Evolutionary conservation across 2,113 vertebrate genomes (phyloP).

Genomic region (Lepus americanus): DNA sequence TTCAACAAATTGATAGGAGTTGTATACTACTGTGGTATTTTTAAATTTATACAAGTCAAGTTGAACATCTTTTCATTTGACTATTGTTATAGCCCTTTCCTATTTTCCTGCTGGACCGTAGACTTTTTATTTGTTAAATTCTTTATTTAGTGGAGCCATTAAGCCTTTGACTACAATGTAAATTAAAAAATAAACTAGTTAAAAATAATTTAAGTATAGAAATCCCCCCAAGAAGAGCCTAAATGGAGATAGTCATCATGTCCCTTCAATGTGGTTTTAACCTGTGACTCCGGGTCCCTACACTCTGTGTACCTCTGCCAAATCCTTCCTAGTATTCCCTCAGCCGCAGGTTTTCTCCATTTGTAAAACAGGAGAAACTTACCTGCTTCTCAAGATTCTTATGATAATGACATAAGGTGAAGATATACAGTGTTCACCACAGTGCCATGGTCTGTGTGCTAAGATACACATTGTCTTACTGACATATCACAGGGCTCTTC

Average conservation of each 20-base stretch:
- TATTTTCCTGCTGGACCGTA: no score
- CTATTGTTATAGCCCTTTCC: no score
- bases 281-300: not conserved
- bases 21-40: no score
- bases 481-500: not conserved
- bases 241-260: not conserved
- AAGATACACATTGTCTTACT: not conserved
- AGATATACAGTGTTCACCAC: not conserved
- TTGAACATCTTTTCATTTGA: no score
- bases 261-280: not conserved
- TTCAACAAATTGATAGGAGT: no score
- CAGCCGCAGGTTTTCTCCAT: not conserved
- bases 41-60: no score
- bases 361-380: not conserved
- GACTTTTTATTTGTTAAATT: no score
- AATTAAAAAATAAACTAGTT: no score
- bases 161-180: no score
- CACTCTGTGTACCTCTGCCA: not conserved
- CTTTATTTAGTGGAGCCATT: no score
- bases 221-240: not conserved
- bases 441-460: fast-evolving
- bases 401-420: not conserved
- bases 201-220: not conserved
- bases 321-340: no score
- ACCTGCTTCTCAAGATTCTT: not conserved